Evolutionary conservation across 1,140 invertebrate genomes (phyloP).

Genomic region (Saccostrea cuccullata): DNA sequence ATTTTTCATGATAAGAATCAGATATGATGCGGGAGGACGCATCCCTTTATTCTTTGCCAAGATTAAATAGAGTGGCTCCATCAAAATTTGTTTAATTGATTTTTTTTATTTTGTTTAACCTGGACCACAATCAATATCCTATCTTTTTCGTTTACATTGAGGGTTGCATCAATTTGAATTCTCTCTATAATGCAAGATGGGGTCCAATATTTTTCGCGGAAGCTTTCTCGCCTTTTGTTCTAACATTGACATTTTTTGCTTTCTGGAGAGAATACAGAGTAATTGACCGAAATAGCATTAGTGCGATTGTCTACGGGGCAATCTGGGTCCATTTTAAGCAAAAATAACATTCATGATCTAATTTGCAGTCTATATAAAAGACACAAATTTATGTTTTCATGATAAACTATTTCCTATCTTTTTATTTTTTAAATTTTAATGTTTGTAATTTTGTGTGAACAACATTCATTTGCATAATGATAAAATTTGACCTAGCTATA

Average conservation of each 20-base stretch:
- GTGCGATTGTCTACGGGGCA: neutral
- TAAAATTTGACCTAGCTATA: too few species aligned
- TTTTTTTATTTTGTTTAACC: slow-evolving; percentile 25
- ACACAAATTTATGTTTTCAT: neutral
- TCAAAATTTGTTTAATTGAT: slow-evolving; percentile 38
- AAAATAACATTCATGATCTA: slow-evolving; percentile 3
- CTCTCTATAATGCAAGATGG: slow-evolving; percentile 7
- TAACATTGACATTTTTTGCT: slow-evolving; percentile 11
- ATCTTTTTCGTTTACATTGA: slow-evolving; percentile 28
- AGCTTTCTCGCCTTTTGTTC: slow-evolving; percentile 24
- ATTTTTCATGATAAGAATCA: neutral
- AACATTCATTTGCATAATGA: too few species aligned
- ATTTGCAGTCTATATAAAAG: neutral
- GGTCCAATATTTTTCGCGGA: slow-evolving; percentile 11
- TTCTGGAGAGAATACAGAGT: neutral
- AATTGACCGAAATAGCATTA: slow-evolving; percentile 10
- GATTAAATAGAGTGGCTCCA: slow-evolving; percentile 2
- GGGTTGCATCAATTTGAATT: slow-evolving; percentile 37
- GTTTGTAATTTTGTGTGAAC: too few species aligned
- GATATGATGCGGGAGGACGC: slow-evolving; percentile 2
- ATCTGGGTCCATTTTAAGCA: neutral
- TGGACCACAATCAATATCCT: slow-evolving; percentile 13
- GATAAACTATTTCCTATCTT: too few species aligned
- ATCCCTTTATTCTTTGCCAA: slow-evolving; percentile 11
- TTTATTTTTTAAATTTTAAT: too few species aligned